These are phyloP conservation scores for Sandelia bainsii DNA, from an alignment of 2,797 vertebrate species.

Conservation along the genomic window DNA sequence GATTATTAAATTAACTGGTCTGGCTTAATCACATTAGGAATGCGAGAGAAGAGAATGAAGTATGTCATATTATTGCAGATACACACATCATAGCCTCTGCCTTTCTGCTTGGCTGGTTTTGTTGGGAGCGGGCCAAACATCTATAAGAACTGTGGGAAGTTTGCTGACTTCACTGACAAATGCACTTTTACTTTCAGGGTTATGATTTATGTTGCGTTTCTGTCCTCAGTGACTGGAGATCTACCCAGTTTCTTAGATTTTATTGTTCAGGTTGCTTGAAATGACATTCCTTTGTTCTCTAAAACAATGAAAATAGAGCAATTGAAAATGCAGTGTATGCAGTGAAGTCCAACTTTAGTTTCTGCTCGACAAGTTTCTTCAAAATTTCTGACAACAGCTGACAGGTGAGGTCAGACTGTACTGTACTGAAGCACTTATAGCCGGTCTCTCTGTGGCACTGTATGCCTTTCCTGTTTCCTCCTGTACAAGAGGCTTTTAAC, in stretches of 20 bases:
- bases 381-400: slow-evolving; percentile 26
- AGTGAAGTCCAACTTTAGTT: slow-evolving; percentile 28
- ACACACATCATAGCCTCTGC: slow-evolving; percentile 61
- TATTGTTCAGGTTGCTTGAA: slow-evolving; percentile 53
- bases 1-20: slow-evolving; percentile 84
- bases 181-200: slow-evolving; percentile 71
- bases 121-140: slow-evolving; percentile 68
- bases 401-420: slow-evolving; percentile 35
- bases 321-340: slow-evolving; percentile 48
- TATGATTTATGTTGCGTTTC: slow-evolving; percentile 80
- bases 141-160: slow-evolving; percentile 69
- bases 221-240: slow-evolving; percentile 56
- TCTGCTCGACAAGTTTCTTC: slow-evolving; percentile 24
- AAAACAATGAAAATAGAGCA: slow-evolving; percentile 69
- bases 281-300: slow-evolving; percentile 68
- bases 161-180: slow-evolving; percentile 79
- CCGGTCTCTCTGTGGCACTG: slow-evolving; percentile 56
- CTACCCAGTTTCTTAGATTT: slow-evolving; percentile 45
- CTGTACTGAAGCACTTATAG: slow-evolving; percentile 48
- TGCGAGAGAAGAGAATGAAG: slow-evolving; percentile 66
- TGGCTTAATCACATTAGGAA: slow-evolving; percentile 81
- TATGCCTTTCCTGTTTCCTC: slow-evolving; percentile 39
- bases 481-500: slow-evolving; percentile 41
- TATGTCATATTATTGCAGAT: slow-evolving; percentile 73
- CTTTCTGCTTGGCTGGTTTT: slow-evolving; percentile 49